Evolutionary conservation across 2,113 vertebrate species (phyloP).

Genomic region (Oriolus oriolus): DNA sequence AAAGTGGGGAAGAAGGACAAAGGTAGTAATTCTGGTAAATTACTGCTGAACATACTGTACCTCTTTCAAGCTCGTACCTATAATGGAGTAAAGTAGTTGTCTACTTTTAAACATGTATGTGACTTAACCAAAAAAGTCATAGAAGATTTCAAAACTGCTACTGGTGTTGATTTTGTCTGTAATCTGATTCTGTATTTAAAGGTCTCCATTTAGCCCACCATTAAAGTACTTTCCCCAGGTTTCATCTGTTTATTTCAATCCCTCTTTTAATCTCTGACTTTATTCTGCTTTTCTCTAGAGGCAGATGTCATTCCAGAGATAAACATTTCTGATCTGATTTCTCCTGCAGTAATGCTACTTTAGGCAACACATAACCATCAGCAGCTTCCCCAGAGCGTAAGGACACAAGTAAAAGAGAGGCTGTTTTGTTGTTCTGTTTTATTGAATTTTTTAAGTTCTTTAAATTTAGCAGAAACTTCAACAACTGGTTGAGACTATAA

Average conservation of each 20-base stretch:
- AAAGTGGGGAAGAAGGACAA: not conserved
- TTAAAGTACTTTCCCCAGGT: not conserved
- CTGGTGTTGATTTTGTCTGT: not conserved
- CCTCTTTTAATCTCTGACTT: not conserved
- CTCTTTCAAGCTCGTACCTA: not conserved
- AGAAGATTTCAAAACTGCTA: not conserved
- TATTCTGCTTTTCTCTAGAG: not conserved
- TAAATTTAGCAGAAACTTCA: not conserved
- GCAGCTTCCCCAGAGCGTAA: not conserved
- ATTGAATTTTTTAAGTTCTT: not conserved
- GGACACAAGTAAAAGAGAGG: not conserved
- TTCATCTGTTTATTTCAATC: not conserved
- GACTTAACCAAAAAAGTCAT: not conserved
- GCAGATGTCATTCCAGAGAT: not conserved
- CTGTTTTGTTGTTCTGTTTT: not conserved
- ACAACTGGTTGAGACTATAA: not conserved
- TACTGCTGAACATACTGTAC: not conserved
- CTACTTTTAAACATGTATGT: not conserved
- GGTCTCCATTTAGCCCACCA: not conserved
- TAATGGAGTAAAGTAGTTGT: not conserved
- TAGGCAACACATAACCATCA: not conserved
- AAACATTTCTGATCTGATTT: not conserved
- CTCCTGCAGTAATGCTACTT: not conserved
- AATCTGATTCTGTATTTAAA: not conserved
- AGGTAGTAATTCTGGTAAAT: not conserved